phyloP scores from a whole-genome alignment of 2,888 invertebrate species.

The Hyalella azteca region DNA sequence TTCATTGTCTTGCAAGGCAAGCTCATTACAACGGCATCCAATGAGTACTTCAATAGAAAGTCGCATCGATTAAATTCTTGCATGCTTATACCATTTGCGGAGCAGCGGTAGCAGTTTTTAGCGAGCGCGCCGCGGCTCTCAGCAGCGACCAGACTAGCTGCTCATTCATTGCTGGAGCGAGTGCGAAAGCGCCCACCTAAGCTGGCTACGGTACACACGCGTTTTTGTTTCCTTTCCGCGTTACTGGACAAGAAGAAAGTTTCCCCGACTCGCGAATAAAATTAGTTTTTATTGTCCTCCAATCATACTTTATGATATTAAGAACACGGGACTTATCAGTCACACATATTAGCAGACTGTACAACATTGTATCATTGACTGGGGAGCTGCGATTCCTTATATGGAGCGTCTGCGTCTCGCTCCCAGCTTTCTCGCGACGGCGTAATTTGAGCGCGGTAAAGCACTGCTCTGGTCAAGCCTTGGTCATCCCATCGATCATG shows the following conservation, averaged over 20 bases:
- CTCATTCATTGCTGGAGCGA: constrained; percentile 14
- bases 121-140: neutral
- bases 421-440: constrained; percentile 1
- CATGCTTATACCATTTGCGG: constrained; percentile 24
- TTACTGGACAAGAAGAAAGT: no score
- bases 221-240: no score
- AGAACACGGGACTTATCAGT: no score
- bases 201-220: no score
- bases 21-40: constrained; percentile 26
- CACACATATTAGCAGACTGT: no score
- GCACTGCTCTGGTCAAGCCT: no score
- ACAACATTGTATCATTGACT: no score
- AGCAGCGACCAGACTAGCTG: neutral
- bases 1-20: constrained; percentile 4
- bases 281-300: no score
- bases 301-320: no score
- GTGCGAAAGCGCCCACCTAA: no score
- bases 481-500: no score
- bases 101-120: neutral
- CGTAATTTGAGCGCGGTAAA: neutral
- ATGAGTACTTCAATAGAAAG: constrained; percentile 25
- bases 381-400: neutral
- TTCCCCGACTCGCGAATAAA: no score
- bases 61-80: constrained; percentile 29
- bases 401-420: neutral